phyloP scores from a whole-genome alignment of 2,888 invertebrate genomes.

The Polyommatus iphigenia region DNA sequence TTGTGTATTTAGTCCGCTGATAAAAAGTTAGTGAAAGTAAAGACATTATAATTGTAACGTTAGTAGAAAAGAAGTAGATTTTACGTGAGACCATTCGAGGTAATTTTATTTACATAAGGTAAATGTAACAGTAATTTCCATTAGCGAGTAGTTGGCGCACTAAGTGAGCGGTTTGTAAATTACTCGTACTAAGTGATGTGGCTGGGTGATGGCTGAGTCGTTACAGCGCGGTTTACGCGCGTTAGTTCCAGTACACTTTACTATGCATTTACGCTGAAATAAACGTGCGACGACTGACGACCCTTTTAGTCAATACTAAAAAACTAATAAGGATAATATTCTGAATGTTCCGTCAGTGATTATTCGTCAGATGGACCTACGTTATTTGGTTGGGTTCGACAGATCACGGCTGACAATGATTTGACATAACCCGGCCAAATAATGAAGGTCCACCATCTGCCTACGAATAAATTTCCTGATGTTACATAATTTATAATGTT shows the following conservation, averaged over 20 bases:
- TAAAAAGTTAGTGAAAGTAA: neutral
- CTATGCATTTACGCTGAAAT: neutral
- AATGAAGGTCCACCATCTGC: too few species aligned
- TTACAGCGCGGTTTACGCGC: slow-evolving; percentile 4
- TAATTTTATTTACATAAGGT: neutral
- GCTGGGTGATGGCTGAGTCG: neutral
- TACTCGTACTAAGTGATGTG: slow-evolving; percentile 7
- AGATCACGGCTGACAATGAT: too few species aligned
- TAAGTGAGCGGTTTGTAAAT: slow-evolving; percentile 17
- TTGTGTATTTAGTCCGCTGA: too few species aligned
- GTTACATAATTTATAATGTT: too few species aligned
- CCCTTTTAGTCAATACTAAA: neutral
- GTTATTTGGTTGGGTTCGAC: too few species aligned
- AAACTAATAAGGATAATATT: neutral
- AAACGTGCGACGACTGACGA: neutral
- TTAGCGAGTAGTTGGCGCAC: slow-evolving; percentile 1
- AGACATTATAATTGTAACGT: neutral
- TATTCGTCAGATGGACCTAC: too few species aligned
- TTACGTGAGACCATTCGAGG: neutral
- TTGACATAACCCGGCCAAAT: too few species aligned
- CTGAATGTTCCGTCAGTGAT: too few species aligned
- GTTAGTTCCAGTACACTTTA: neutral
- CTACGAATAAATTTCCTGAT: too few species aligned
- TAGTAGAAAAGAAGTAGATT: neutral
- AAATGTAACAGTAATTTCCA: neutral